Conservation (phyloP, 2,113 vertebrate species). For the Megatriorchis doriae region DNA sequence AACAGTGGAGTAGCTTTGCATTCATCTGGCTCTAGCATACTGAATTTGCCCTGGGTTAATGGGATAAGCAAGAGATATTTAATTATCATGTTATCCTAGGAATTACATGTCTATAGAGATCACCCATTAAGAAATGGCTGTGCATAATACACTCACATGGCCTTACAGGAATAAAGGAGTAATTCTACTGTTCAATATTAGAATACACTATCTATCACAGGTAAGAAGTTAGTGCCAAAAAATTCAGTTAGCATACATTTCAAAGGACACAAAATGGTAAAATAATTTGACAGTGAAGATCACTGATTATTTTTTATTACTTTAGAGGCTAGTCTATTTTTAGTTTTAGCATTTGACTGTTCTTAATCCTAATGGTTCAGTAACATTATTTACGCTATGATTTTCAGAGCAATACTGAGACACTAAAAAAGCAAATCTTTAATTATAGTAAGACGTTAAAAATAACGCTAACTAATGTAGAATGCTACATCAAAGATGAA, state of each 20-base stretch:
- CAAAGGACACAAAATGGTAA: not conserved
- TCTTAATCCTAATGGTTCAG: not conserved
- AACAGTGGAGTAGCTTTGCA: not conserved
- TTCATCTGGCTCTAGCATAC: not conserved
- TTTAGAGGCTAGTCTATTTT: not conserved
- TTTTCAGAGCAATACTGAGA: not conserved
- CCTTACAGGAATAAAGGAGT: not conserved
- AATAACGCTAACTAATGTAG: not conserved
- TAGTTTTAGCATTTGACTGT: not conserved
- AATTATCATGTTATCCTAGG: constrained; percentile 41
- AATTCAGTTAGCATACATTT: not conserved
- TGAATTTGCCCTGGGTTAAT: constrained; percentile 44
- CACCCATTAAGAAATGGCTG: not conserved
- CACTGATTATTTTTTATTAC: not conserved
- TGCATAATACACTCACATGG: not conserved
- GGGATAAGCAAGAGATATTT: constrained; percentile 53
- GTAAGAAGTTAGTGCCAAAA: not conserved
- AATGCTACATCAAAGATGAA: not conserved
- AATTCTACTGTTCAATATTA: not conserved
- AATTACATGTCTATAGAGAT: constrained; percentile 48
- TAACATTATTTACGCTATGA: not conserved
- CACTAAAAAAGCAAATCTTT: not conserved
- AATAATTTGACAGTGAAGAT: not conserved
- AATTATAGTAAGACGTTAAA: not conserved
- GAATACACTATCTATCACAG: not conserved